A percentile compares a stretch with the other conserved stretches of the same genome.
Conservation (phyloP, 2,888 invertebrate genomes). For the Trichogramma dendrolimi region DNA sequence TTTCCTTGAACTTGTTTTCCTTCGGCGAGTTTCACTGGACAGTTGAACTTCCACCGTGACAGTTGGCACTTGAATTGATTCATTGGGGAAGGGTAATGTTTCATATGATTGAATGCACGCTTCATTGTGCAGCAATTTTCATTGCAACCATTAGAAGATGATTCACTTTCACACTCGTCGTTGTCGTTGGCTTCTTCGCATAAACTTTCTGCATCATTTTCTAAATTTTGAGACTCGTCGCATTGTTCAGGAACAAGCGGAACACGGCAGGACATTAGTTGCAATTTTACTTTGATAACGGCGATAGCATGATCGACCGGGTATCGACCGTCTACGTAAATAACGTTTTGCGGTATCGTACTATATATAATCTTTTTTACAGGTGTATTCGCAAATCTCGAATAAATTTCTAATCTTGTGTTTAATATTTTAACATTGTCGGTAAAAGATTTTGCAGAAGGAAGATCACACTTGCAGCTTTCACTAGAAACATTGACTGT, state of each 20-base stretch:
- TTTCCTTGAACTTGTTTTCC: slow-evolving; percentile 56
- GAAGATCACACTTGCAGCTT: neutral
- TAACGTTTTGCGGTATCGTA: slow-evolving; percentile 56
- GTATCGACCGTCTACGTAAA: slow-evolving; percentile 60
- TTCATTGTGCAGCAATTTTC: slow-evolving; percentile 13
- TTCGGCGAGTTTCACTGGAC: slow-evolving; percentile 62
- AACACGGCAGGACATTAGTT: slow-evolving; percentile 44
- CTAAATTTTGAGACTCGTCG: slow-evolving; percentile 19
- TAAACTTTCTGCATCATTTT: slow-evolving; percentile 35
- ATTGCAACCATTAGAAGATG: slow-evolving; percentile 34
- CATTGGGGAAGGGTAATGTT: slow-evolving; percentile 38
- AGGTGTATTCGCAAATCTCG: slow-evolving; percentile 48
- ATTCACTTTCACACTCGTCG: slow-evolving; percentile 36
- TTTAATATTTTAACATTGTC: slow-evolving; percentile 53
- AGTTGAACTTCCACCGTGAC: slow-evolving; percentile 60
- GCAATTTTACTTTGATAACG: slow-evolving; percentile 53
- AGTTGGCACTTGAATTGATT: slow-evolving; percentile 51
- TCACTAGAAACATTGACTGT: neutral
- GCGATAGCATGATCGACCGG: slow-evolving; percentile 55
- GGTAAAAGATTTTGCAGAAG: neutral
- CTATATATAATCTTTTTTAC: slow-evolving; percentile 56
- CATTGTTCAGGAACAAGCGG: slow-evolving; percentile 42
- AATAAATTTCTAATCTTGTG: slow-evolving; percentile 47
- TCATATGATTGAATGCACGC: slow-evolving; percentile 14
- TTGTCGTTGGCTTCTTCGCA: slow-evolving; percentile 30